Evolutionary conservation across 2,888 invertebrate species (phyloP), one percentile per base, ranked within the genome.

Genomic region (Scrobipalpa costella): DNA sequence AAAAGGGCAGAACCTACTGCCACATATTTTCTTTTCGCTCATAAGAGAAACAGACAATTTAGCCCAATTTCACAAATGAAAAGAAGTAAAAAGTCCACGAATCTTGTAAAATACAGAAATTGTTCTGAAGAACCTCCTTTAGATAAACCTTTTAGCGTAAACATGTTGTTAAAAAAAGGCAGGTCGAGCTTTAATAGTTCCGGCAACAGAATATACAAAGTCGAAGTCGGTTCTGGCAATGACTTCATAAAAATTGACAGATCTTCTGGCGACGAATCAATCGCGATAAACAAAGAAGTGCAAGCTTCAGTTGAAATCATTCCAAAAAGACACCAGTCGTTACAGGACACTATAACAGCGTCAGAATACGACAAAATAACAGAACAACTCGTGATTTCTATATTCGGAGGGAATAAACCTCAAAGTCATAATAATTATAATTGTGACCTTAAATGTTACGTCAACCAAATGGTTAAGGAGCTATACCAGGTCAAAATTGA

Each of bases 21-120:
- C 7, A 15, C 59, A 1, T 44, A 44, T 15, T 59, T 59, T 17
- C 59, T 59, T 9, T 59, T 59, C 59, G 8, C 21, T 44, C 40
- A 44, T 5, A 59, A 59, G 27, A 27, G 5, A 44, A 59, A 40
- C 5, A 40, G 59, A 44, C 34, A 44, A 2, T n/a, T 9, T 5
- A 59, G 59, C 21, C 59, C 40, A 6, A 7, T 15, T 15, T 17
- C 34, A 1, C 9, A 7, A 17, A 83, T 90, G 79, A 83, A 70
- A 57, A 80, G 71, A 59, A 89, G 89, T 64, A 85, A 71, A 34
- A 90, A 90, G 64, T 88, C 82, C 0, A 90, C 89, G 0, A 89
- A 90, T 68, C 66, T 90, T 44, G 79, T 85, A 0, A 88, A 85
- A 69, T 90, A 89, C 62, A 83, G 73, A 68, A 90, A 90, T 69